Base-by-base conservation (phyloP, 2,113 vertebrate species). In the Tenebrosternarchus preto region DNA sequence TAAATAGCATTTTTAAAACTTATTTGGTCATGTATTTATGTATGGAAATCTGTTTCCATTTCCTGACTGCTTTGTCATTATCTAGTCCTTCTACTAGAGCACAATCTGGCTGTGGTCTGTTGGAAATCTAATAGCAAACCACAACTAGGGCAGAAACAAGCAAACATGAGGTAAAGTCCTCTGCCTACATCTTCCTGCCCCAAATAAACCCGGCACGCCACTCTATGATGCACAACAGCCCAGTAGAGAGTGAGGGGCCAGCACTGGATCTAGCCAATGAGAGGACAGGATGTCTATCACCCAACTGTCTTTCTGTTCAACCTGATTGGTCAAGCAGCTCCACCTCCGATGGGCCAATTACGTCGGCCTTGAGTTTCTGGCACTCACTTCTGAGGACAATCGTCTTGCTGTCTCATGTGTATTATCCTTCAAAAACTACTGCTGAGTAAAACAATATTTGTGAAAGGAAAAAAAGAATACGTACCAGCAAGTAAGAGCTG, bases 281-380 rank as follows among this genome's bases (percentile, higher is more conserved):
- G 27, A 76, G 29, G 2, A 33, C 56, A 46, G 50, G 24, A 55
- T 76, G 27, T 83, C 71, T 5, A 27, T 67, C 73, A 81, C 31
- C 66, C 29, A 22, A 17, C 19, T 33, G 36, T 81, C 60, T 81
- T 81, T 77, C 78, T 39, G 33, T 71, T 20, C 24, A 55, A n/a
- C 27, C 3, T 39, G 29, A 71, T n/a, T 74, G 79, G 55, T 19
- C 74, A 66, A 63, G 39, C 69, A 63, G 50, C 33, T 39, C 63
- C 50, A n/a, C 57, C 59, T 79, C 53, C 56, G 59, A 29, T 27
- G 16, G 36, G 27, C 25, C 20, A 12, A 6, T 61, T 78, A 79
- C 50, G 55, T 19, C 20, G 9, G 39, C 24, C 70, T 85, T 60
- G 61, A 4, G 50, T 55, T 75, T 81, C 78, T 60, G 73, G 69